Percentiles rank a stretch among this genome's conserved stretches.
These are phyloP conservation scores for Paramacrobiotus metropolitanus DNA, from an alignment of 1,140 invertebrate species.

Conservation along the genomic window DNA sequence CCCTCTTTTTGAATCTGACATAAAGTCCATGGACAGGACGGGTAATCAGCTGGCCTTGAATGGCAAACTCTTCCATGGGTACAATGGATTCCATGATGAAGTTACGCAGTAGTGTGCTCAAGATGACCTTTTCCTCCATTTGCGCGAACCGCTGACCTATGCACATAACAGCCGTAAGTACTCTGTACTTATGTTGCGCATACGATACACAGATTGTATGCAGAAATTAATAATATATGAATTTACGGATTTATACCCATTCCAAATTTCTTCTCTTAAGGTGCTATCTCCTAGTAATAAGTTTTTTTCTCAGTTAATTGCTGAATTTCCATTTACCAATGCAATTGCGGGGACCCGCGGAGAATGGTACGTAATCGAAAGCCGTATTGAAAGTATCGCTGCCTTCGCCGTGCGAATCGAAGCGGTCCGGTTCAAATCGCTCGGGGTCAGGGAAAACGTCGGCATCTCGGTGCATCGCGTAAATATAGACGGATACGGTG, in stretches of 20 bases:
- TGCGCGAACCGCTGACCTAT: slow-evolving; percentile 51
- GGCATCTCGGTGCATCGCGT: slow-evolving; percentile 46
- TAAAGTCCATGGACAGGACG: slow-evolving; percentile 20
- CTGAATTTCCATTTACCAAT: slow-evolving; percentile 42
- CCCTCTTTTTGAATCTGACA: slow-evolving; percentile 13
- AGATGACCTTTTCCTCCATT: slow-evolving; percentile 57
- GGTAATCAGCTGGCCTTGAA: slow-evolving; percentile 23
- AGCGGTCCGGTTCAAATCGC: slow-evolving; percentile 69
- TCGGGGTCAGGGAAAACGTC: slow-evolving; percentile 58
- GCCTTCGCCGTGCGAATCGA: slow-evolving; percentile 27
- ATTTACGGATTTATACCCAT: too few relatives aligned
- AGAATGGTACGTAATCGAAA: slow-evolving; percentile 45
- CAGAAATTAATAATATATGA: too few relatives aligned
- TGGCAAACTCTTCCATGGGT: slow-evolving; percentile 19
- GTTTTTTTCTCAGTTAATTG: too few relatives aligned
- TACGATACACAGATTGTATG: neutral
- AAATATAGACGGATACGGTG: slow-evolving; percentile 37
- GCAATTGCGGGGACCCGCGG: slow-evolving; percentile 54
- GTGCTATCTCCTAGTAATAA: too few relatives aligned
- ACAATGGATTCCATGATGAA: slow-evolving; percentile 30
- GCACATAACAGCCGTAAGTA: slow-evolving; percentile 10
- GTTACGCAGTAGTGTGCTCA: slow-evolving; percentile 59
- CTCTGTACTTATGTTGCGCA: neutral
- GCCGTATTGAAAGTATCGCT: too few relatives aligned
- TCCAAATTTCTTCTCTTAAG: too few relatives aligned